These are phyloP conservation scores for Ambastaia sidthimunki DNA, from an alignment of 2,797 vertebrate species.

Conservation along the genomic window DNA sequence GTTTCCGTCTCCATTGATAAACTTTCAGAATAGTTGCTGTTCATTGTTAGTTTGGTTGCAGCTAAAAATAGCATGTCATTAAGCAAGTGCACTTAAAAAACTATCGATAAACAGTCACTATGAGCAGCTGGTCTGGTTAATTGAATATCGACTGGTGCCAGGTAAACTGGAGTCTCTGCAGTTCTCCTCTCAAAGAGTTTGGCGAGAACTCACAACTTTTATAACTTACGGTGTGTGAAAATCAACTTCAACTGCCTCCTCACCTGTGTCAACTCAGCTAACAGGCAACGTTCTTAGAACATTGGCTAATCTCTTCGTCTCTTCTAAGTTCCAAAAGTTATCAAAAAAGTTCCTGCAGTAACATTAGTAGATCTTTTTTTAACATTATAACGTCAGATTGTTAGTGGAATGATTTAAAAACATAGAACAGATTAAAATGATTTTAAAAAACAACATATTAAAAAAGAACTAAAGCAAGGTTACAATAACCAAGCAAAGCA, in stretches of 20 bases:
- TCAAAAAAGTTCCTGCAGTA: no score
- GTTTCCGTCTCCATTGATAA: constrained; percentile 37
- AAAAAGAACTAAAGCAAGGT: no score
- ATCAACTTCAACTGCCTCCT: constrained; percentile 48
- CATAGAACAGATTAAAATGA: no score
- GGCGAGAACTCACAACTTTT: constrained; percentile 47
- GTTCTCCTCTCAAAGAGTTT: constrained; percentile 54
- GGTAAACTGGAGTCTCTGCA: constrained; percentile 63
- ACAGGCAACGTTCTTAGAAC: no score
- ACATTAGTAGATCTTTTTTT: no score
- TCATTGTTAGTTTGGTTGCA: constrained; percentile 66
- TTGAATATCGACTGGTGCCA: constrained; percentile 79
- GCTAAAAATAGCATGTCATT: constrained; percentile 74
- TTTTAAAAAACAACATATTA: no score
- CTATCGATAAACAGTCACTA: constrained; percentile 75
- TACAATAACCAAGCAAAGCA: no score
- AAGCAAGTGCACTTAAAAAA: constrained; percentile 75
- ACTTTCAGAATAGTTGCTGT: constrained; percentile 61
- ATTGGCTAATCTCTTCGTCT: no score
- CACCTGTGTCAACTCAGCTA: constrained; percentile 24
- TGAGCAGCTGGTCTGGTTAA: constrained; percentile 72
- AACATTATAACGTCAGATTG: no score
- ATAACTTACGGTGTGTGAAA: constrained; percentile 65
- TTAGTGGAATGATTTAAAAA: no score
- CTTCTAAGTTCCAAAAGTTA: no score